Evolutionary conservation across 1,140 invertebrate species (phyloP), one percentile per base, ranked within the genome.

Genomic region (Pantala flavescens): DNA sequence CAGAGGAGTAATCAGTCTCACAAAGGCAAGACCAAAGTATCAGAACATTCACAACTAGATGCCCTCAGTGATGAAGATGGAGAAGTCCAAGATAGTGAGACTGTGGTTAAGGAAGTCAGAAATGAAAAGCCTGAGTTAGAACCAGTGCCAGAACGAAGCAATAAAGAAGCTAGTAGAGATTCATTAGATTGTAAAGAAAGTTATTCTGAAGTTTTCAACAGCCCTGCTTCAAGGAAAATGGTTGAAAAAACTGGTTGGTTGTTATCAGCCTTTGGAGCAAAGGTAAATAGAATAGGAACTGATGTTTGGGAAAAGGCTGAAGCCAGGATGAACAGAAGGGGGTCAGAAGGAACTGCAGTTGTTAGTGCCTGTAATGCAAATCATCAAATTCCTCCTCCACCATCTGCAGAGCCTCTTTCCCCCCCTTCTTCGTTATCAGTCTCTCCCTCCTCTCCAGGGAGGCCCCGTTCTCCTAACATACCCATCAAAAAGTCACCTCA

Each of bases 401-500:
- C 49, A 19, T 63, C 49, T 21, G n/a, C 49, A 16, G 49, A 63
- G 12, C 16, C 49, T 14, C 12, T 12, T 12, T 63, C 49, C 12
- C 49, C 49, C 5, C 49, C 49, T 19, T 63, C 49, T 63, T 63
- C 49, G 5, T 63, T 63, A 12, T 63, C 49, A 63, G n/a, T 42
- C 36, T 72, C 23, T 24, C 23, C 71, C 19, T 19, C 71, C 5
- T 42, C 71, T 5, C 71, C 71, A 5, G 28, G 71, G n/a, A 49
- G 21, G 19, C 73, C 73, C 14, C 43, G 73, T 70, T 55, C 73
- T 24, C 73, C 73, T 24, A 49, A 21, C 23, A 74, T 55, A 43
- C 55, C 43, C 49, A 74, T 43, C 78, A 90, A 89, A 81, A 82
- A 89, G 75, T 87, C 87, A 24, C 87, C 81, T 78, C 77, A 81